Evolutionary conservation across 2,113 vertebrate species (phyloP).

Genomic region (Tupaia tana): DNA sequence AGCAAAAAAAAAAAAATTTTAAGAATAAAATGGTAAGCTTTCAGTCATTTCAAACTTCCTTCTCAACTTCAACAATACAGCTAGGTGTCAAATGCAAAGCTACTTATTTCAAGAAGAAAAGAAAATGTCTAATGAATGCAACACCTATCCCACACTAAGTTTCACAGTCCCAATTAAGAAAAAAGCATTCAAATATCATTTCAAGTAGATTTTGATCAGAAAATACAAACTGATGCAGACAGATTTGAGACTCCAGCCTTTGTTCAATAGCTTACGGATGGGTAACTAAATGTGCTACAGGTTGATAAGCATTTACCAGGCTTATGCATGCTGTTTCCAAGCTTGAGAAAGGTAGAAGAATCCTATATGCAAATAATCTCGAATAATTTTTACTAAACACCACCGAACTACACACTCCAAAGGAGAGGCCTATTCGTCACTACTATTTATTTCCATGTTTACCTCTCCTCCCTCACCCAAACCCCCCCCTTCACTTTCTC

Average conservation of each 20-base stretch:
- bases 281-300: conserved; percentile 87
- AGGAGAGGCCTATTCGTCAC: conserved; percentile 59
- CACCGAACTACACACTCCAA: conserved; percentile 36
- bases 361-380: conserved; percentile 31
- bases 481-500: conserved; percentile 83
- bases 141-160: conserved; percentile 39
- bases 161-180: conserved; percentile 11
- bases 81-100: conserved; percentile 79
- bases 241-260: conserved; percentile 77
- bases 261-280: conserved; percentile 82
- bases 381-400: conserved; percentile 38
- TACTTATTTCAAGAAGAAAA: conserved; percentile 64
- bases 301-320: conserved; percentile 83
- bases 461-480: conserved; percentile 81
- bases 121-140: conserved; percentile 26
- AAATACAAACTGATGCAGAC: conserved; percentile 56
- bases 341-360: conserved; percentile 65
- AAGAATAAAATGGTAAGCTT: conserved; percentile 41
- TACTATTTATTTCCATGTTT: conserved; percentile 87
- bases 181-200: neutral
- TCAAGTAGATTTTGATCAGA: neutral
- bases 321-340: conserved; percentile 65
- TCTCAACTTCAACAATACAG: conserved; percentile 63
- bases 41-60: conserved; percentile 63
- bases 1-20: neutral